Base-by-base conservation (phyloP, 2,797 vertebrate species). In the Parambassis ranga region DNA sequence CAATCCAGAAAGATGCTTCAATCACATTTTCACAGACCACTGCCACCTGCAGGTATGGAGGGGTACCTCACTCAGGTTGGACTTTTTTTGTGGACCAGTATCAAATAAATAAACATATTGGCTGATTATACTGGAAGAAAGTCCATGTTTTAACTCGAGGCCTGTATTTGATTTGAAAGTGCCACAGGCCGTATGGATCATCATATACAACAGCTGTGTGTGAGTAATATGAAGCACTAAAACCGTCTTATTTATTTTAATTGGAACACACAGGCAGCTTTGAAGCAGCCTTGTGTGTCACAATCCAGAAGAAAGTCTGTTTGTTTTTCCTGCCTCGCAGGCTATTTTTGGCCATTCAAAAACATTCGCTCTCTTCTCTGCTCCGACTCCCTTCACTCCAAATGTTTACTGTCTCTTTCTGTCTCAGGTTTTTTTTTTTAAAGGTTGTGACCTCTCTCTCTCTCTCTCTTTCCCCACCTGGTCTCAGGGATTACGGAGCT, bases 331-430 rank as follows among this genome's bases (percentile, higher is more conserved):
- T 55, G 44, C 53, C 33, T 56, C 10, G n/a, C 1, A 3, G 30
- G 50, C 65, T 81, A 75, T 83, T 73, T 80, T 59, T 22, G 38
- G 38, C 39, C 20, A 0, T 46, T 59, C 2, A 13, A 10, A 65
- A 59, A 63, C 46, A 60, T 20, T 71, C 77, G 28, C 48, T 11
- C 39, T 60, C 28, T 61, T 52, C 31, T 20, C 36, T 18, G 3
- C 38, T 42, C 35, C 8, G 15, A 35, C 52, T 65, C 57, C 30
- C 55, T 7, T 1, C 4, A 24, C 36, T 48, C 13, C 13, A n/a
- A 59, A 48, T 47, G 26, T 64, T 56, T 10, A 28, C 58, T 36
- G 36, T 47, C 27, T 58, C 39, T 51, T 27, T 51, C 55, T 33
- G 11, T 31, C 32, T 44, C 7, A 20, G 18, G 7, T 61, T 39